Evolutionary conservation across 2,888 invertebrate species (phyloP), one percentile per base, ranked within the genome.

Genomic region (Girardia tigrina): DNA sequence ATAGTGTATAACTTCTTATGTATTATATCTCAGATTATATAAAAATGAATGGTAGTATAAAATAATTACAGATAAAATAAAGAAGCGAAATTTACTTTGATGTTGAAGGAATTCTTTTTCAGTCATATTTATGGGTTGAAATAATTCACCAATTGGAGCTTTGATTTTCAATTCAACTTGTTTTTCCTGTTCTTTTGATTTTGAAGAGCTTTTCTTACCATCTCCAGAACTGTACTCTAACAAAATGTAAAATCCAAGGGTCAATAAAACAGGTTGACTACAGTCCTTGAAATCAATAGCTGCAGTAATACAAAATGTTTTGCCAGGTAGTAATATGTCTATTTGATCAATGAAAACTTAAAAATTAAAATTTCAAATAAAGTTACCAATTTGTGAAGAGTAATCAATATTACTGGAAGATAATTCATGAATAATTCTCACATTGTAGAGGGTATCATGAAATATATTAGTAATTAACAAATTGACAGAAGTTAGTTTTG

Each of bases 281-380:
- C 92, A 90, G 84, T 94, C 94, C 77, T 91, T 91, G 85, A 92
- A 94, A 86, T 94, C 92, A 1, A 94, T 88, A 20, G 93, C 93
- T 79, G 94, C 82, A 0, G 89, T 88, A 4, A 88, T 88, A 26
- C 88, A 87, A 29, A 88, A 85, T n/a, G 87, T 86, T 28, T 88
- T 88, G 72, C 88, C 88, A 0, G 89, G 87, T 6, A 87, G 86
- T 28, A 94, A 84, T 1, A 83, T 81, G 71, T 80, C 82, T 82
- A 79, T n/a, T 75, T 76, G 71, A 28, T 16, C 12, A 26, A 78
- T n/a, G 12, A 14, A 26, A 26, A 6, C n/a, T n/a, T 23, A 70
- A 12, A 16, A 4, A n/a, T n/a, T n/a, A 56, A 56, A 56, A 56
- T 20, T 56, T n/a, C 20, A 12, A 56, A 56, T 16, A 36, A 2